These are phyloP conservation scores for Rhagonycha fulva DNA, from an alignment of 2,888 invertebrate genomes.

Conservation along the genomic window DNA sequence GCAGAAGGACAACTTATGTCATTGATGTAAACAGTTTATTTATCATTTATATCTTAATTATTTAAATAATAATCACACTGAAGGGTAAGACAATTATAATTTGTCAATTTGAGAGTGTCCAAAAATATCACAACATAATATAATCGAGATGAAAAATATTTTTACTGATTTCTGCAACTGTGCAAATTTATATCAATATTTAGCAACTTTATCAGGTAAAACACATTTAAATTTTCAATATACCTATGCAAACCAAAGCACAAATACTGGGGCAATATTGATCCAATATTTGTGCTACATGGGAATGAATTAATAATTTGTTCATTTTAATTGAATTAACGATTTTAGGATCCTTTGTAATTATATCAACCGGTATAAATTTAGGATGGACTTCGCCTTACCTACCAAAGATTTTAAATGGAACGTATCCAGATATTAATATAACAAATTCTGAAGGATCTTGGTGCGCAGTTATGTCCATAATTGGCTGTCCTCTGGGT, in stretches of 20 bases:
- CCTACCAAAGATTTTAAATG: constrained; percentile 55
- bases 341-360: constrained; percentile 44
- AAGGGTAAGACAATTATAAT: too few relatives aligned
- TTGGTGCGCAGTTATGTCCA: constrained; percentile 68
- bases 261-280: too few relatives aligned
- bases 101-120: too few relatives aligned
- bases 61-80: too few relatives aligned
- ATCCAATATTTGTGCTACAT: too few relatives aligned
- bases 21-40: too few relatives aligned
- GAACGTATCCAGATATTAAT: constrained; percentile 56
- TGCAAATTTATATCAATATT: neutral
- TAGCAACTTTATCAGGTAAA: neutral
- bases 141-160: neutral
- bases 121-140: too few relatives aligned
- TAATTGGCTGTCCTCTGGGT: constrained; percentile 66
- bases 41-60: too few relatives aligned
- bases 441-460: constrained; percentile 60
- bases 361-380: constrained; percentile 46
- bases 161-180: neutral
- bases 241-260: too few relatives aligned
- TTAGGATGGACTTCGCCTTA: constrained; percentile 65
- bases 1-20: too few relatives aligned
- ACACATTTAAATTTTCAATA: neutral
- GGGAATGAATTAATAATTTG: too few relatives aligned
- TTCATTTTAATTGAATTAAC: neutral